Evolutionary conservation across 2,888 invertebrate species (phyloP).

Genomic region (Xestia ashworthii): DNA sequence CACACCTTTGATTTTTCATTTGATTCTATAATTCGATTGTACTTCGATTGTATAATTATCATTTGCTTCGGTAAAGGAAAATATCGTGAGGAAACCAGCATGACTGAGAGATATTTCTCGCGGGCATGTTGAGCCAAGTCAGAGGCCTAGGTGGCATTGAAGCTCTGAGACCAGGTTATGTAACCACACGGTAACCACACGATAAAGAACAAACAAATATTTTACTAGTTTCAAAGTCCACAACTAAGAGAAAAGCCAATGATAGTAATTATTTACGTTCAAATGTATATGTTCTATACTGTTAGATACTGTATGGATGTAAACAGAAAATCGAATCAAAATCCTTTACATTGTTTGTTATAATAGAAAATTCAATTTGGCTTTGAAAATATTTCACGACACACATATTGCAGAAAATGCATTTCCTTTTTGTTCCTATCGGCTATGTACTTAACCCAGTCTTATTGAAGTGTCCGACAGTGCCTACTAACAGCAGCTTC

Average conservation of each 20-base stretch:
- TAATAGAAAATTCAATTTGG: slow-evolving; percentile 52
- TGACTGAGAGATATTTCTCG: too few relatives aligned
- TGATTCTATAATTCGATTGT: too few relatives aligned
- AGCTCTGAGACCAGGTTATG: too few relatives aligned
- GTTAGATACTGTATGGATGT: background rate
- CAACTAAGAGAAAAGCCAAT: background rate
- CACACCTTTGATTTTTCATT: too few relatives aligned
- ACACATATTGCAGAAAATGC: slow-evolving; percentile 40
- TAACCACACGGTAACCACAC: too few relatives aligned
- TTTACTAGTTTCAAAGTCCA: background rate
- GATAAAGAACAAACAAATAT: background rate
- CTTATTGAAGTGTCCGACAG: slow-evolving; percentile 6
- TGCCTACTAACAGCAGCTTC: background rate
- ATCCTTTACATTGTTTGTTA: slow-evolving; percentile 34
- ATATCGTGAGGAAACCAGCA: too few relatives aligned
- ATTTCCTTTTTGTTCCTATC: slow-evolving; percentile 27
- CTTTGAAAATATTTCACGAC: slow-evolving; percentile 45
- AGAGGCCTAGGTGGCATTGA: too few relatives aligned
- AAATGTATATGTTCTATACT: background rate
- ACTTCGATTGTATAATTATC: too few relatives aligned
- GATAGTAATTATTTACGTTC: background rate
- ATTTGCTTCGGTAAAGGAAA: too few relatives aligned
- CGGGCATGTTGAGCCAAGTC: too few relatives aligned
- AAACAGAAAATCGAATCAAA: slow-evolving; percentile 42
- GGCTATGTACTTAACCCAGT: slow-evolving; percentile 20